phyloP scores from a whole-genome alignment of 2,113 vertebrate genomes.

The Labeo catla region DNA sequence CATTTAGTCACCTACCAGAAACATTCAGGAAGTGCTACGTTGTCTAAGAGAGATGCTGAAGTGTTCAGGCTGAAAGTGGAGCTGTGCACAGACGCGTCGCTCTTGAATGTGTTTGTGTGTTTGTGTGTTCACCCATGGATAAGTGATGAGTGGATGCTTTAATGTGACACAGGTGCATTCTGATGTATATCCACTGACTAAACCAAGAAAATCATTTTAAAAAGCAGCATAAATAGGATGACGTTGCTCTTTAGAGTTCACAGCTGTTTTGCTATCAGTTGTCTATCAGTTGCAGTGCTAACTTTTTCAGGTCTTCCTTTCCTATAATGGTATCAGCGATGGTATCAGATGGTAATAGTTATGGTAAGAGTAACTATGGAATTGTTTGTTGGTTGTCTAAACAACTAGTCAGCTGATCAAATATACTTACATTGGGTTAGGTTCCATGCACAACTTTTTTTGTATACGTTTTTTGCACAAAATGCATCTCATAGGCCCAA shows the following conservation, averaged over 20 bases:
- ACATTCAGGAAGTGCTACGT: not conserved
- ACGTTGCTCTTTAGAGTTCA: not conserved
- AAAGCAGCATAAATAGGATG: not conserved
- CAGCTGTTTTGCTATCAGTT: not conserved
- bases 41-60: conserved; percentile 13
- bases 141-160: conserved; percentile 19
- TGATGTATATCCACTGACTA: conserved; percentile 24
- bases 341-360: not conserved
- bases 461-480: too few relatives aligned
- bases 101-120: conserved; percentile 1
- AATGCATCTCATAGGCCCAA: too few relatives aligned
- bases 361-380: not conserved
- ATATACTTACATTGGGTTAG: not conserved
- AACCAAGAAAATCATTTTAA: conserved; percentile 19
- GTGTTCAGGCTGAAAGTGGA: conserved; percentile 3
- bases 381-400: conserved; percentile 4
- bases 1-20: conserved; percentile 12
- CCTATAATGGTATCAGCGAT: not conserved
- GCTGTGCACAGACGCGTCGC: not conserved
- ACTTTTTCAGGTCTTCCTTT: not conserved
- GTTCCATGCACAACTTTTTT: not conserved
- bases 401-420: not conserved
- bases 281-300: not conserved
- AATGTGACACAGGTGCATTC: conserved; percentile 42
- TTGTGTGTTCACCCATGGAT: conserved; percentile 25